Evolutionary conservation across 1,140 invertebrate species (phyloP).

Genomic region (Mercenaria mercenaria): DNA sequence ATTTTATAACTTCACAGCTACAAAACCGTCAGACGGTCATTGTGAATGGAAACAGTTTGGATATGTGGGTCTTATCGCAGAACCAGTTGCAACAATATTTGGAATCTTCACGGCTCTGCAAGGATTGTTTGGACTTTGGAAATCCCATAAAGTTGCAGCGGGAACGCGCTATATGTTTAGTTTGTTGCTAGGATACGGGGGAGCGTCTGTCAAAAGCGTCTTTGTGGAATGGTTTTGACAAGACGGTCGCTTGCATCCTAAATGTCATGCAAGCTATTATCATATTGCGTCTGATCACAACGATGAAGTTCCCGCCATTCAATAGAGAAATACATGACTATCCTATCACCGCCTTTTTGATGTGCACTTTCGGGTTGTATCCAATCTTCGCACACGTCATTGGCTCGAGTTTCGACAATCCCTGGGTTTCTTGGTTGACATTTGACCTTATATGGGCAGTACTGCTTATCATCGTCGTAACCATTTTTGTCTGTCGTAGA

Average conservation of each 20-base stretch:
- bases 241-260: neutral
- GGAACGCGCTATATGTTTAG: neutral
- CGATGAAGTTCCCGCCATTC: neutral
- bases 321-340: neutral
- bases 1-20: neutral
- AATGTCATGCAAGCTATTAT: neutral
- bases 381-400: neutral
- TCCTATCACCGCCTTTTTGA: neutral
- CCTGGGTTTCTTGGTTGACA: neutral
- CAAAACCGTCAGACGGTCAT: neutral
- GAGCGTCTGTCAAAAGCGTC: neutral
- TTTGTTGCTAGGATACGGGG: neutral
- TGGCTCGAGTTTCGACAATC: neutral
- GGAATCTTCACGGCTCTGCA: neutral
- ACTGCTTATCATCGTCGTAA: neutral
- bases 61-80: neutral
- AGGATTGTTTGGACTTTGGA: neutral
- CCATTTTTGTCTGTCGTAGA: neutral
- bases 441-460: neutral
- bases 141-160: neutral
- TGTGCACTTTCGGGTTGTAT: neutral
- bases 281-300: neutral
- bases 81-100: neutral
- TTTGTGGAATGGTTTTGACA: slow-evolving; percentile 1
- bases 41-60: neutral